These are phyloP conservation scores for Spodoptera littoralis DNA, from an alignment of 2,888 invertebrate genomes.

Conservation along the genomic window DNA sequence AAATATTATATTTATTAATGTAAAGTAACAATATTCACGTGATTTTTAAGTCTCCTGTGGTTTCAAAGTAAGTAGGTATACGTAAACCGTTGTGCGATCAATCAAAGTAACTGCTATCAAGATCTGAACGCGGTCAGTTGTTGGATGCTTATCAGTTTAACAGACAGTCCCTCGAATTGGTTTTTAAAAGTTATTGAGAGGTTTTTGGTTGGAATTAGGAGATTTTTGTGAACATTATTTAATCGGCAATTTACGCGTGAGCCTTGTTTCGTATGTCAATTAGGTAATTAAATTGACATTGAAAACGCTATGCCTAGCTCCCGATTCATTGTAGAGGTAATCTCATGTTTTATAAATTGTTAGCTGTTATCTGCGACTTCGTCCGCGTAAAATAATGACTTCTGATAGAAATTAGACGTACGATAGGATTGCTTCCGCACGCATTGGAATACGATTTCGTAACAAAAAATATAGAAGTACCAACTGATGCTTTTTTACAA, in stretches of 20 bases:
- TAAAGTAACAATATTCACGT: neutral
- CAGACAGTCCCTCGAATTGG: neutral
- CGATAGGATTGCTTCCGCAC: no score
- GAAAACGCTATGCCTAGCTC: no score
- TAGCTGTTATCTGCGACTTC: no score
- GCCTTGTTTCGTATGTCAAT: neutral
- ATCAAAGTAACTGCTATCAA: constrained; percentile 17
- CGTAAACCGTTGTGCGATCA: constrained; percentile 4
- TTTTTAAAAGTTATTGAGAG: constrained; percentile 1
- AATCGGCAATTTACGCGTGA: constrained; percentile 13
- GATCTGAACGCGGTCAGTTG: neutral
- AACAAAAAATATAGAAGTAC: neutral
- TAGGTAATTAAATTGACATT: no score
- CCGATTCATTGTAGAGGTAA: no score
- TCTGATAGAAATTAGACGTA: no score
- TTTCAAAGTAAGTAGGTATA: neutral
- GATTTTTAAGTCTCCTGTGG: neutral
- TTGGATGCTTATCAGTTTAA: constrained; percentile 1
- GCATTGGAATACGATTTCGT: no score
- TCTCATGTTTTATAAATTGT: no score
- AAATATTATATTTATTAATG: constrained; percentile 1
- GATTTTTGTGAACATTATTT: no score
- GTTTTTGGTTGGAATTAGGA: no score
- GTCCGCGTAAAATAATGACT: no score
- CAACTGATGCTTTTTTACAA: neutral